Evolutionary conservation across 2,113 vertebrate genomes (phyloP).

Genomic region (Hippoglossus stenolepis): DNA sequence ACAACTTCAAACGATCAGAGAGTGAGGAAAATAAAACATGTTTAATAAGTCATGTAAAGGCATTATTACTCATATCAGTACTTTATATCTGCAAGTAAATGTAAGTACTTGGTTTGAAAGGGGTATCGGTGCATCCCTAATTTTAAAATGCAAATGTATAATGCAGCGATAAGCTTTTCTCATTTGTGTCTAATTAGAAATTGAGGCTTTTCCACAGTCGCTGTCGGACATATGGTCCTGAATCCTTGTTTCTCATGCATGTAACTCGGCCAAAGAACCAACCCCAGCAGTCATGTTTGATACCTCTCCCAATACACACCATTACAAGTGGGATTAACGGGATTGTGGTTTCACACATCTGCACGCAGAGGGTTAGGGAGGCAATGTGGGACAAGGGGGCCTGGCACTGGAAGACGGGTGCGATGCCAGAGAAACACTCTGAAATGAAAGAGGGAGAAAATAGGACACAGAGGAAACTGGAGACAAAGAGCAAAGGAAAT

Average conservation of each 20-base stretch:
- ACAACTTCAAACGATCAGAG: no score
- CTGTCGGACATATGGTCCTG: slow-evolving; percentile 28
- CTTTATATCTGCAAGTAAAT: no score
- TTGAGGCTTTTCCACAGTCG: slow-evolving; percentile 17
- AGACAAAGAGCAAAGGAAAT: slow-evolving; percentile 36
- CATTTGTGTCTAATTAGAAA: slow-evolving; percentile 42
- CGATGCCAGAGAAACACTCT: slow-evolving; percentile 55
- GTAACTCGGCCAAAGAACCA: slow-evolving; percentile 54
- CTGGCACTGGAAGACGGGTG: slow-evolving; percentile 51
- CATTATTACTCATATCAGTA: no score
- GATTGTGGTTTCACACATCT: slow-evolving; percentile 55
- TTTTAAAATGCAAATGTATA: not conserved
- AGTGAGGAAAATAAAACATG: no score
- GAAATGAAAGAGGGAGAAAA: slow-evolving; percentile 49
- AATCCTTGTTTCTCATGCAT: slow-evolving; percentile 54
- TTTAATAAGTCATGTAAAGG: no score
- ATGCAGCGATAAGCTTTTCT: not conserved
- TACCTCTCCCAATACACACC: slow-evolving; percentile 71
- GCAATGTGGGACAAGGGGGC: slow-evolving; percentile 65
- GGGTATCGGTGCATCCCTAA: not conserved
- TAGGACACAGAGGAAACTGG: slow-evolving; percentile 5
- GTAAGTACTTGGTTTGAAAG: not conserved
- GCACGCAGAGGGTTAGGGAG: slow-evolving; percentile 39
- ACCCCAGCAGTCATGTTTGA: slow-evolving; percentile 69
- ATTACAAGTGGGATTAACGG: slow-evolving; percentile 77